Evolutionary conservation across 1,140 invertebrate species (phyloP).

Genomic region (Megalopta genalis): DNA sequence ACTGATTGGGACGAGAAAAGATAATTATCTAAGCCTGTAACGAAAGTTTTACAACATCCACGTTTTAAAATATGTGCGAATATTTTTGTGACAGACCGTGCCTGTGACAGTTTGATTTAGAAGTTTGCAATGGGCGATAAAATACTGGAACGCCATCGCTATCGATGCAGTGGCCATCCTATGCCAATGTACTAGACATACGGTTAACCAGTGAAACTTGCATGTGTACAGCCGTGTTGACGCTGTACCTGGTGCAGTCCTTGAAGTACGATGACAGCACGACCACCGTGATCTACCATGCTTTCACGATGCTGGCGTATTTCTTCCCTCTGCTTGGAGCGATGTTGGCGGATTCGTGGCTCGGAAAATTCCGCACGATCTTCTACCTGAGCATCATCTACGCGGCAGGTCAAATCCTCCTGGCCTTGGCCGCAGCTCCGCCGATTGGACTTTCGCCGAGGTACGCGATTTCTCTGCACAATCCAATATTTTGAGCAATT

Average conservation of each 20-base stretch:
- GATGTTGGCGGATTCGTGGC: slow-evolving; percentile 91
- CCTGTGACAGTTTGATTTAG: neutral
- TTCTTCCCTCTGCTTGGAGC: slow-evolving; percentile 93
- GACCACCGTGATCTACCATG: slow-evolving; percentile 91
- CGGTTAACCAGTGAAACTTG: no score
- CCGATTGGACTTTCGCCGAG: slow-evolving; percentile 82
- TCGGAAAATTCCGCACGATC: slow-evolving; percentile 94
- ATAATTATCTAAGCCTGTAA: no score
- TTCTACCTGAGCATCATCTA: slow-evolving; percentile 94
- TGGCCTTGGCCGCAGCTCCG: slow-evolving; percentile 86
- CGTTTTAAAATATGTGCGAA: no score
- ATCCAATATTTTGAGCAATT: no score
- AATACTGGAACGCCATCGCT: no score
- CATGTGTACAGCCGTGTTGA: slow-evolving; percentile 87
- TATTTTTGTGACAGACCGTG: no score
- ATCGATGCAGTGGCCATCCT: no score
- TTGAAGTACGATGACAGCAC: slow-evolving; percentile 84
- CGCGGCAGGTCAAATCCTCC: slow-evolving; percentile 89
- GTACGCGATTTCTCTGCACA: slow-evolving; percentile 70
- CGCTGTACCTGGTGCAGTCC: slow-evolving; percentile 88
- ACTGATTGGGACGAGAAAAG: no score
- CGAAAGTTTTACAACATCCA: no score
- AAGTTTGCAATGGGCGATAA: no score
- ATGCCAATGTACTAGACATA: no score
- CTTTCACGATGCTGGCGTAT: slow-evolving; percentile 91